Conservation (phyloP, 2,797 vertebrate genomes). For the Hapalemur alaotrensis region DNA sequence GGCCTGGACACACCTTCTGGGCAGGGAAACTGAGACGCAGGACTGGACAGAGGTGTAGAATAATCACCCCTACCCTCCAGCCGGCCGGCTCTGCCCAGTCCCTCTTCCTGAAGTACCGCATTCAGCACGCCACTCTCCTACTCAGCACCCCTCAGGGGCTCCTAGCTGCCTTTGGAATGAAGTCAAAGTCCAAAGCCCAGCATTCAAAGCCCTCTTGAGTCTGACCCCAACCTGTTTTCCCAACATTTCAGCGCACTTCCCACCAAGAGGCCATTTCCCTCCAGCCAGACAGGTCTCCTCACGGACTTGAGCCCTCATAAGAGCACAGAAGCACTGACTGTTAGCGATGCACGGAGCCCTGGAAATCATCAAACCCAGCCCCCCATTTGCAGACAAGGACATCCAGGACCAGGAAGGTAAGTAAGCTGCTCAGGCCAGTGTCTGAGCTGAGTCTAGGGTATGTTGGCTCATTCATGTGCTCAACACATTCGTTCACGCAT, state of each 20-base stretch:
- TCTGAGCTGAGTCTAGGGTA: background rate
- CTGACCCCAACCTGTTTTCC: background rate
- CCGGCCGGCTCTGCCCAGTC: accelerated
- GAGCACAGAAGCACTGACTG: background rate
- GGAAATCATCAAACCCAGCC: background rate
- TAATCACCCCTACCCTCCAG: accelerated
- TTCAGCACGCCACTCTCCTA: background rate
- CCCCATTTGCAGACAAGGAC: background rate
- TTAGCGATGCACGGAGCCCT: background rate
- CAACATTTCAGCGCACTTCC: background rate
- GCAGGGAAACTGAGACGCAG: background rate
- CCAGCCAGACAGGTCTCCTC: background rate
- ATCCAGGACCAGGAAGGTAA: background rate
- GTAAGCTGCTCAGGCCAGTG: background rate
- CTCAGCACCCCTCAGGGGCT: background rate
- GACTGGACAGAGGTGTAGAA: background rate
- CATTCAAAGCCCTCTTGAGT: background rate
- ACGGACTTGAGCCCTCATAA: background rate
- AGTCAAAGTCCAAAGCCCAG: background rate
- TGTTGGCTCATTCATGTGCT: too few relatives aligned
- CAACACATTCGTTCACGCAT: background rate
- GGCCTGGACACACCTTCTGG: background rate
- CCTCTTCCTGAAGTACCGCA: background rate
- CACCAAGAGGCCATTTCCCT: background rate
- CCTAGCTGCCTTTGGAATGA: background rate